These are phyloP conservation scores for Nomada goodeniana DNA, from an alignment of 2,888 invertebrate species.

Conservation along the genomic window DNA sequence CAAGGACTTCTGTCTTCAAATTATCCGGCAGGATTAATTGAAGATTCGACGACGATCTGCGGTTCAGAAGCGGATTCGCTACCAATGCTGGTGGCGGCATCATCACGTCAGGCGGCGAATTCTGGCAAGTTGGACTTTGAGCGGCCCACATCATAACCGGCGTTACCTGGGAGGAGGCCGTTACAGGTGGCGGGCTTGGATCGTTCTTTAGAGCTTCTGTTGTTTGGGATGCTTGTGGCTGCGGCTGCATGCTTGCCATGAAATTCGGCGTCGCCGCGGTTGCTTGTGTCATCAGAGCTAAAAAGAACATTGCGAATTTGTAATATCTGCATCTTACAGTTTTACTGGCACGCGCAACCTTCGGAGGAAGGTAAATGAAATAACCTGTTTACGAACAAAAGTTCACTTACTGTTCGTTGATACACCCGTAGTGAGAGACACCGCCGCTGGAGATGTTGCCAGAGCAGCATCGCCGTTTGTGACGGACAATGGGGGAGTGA, in stretches of 20 bases:
- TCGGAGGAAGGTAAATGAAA: background rate
- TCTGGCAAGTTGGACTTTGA: constrained; percentile 71
- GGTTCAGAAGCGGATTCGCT: constrained; percentile 84
- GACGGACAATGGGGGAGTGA: constrained; percentile 79
- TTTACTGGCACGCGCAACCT: no score
- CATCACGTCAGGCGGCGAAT: constrained; percentile 87
- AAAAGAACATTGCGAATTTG: background rate
- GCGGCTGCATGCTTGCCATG: constrained; percentile 67
- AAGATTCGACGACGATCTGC: constrained; percentile 86
- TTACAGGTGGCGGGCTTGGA: constrained; percentile 78
- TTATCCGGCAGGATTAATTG: constrained; percentile 86
- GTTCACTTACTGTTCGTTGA: constrained; percentile 72
- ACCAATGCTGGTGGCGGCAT: constrained; percentile 88
- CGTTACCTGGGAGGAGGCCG: constrained; percentile 73
- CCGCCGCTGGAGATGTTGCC: constrained; percentile 70
- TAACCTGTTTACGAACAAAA: background rate
- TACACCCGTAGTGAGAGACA: constrained; percentile 72
- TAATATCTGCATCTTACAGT: background rate
- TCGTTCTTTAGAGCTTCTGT: constrained; percentile 79
- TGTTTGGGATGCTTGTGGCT: constrained; percentile 58
- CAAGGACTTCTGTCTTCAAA: constrained; percentile 87
- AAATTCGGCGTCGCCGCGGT: constrained; percentile 70
- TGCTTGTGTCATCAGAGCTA: constrained; percentile 76
- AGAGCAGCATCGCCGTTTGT: constrained; percentile 74
- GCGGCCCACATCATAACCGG: constrained; percentile 82